Base-by-base conservation (phyloP, 2,888 invertebrate genomes). In the Cremastinae sp. region DNA sequence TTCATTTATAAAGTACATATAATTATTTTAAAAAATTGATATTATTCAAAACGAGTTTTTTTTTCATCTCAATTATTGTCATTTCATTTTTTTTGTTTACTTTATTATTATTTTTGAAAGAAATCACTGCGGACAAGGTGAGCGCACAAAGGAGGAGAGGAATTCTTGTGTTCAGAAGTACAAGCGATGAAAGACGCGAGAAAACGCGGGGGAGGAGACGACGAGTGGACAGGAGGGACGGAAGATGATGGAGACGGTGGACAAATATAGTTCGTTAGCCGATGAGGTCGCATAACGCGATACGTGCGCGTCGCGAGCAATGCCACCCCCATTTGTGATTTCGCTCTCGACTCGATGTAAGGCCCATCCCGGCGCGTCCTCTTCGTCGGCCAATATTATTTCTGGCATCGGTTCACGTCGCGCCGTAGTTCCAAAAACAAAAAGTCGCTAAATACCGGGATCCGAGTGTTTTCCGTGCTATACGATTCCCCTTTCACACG, bases 221-320 rank as follows among this genome's bases (percentile, higher is more conserved):
- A n/a, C 53, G 71, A 51, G 68, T 47, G 45, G 70, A 47, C 64
- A 53, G 59, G 20, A 66, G n/a, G n/a, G 62, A 20, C 59, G 20
- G 22, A 43, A 70, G 69, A 71, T 53, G 68, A 75, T 70, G 62
- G 41, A 62, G 61, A 58, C 76, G 75, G 72, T 76, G 83, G 84
- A 83, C 84, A 87, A 87, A 88, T 88, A 87, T 88, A 88, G 87
- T 86, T 81, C 80, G 82, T 83, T 85, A 85, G 84, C 83, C 83
- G 84, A 86, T 86, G 84, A 86, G 84, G 84, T 83, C 82, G 79
- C 79, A 79, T 78, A 81, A 45, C 64, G 12, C 62, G 62, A 36
- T 20, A 12, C 28, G 28, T 5, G 28, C 2, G 5, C 2, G 5
- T 10, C 12, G 51, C 18, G 14, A 41, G 12, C 62, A 62, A 20